These are phyloP conservation scores for Pantelozetes paolii DNA, from an alignment of 2,888 invertebrate species.

Conservation along the genomic window DNA sequence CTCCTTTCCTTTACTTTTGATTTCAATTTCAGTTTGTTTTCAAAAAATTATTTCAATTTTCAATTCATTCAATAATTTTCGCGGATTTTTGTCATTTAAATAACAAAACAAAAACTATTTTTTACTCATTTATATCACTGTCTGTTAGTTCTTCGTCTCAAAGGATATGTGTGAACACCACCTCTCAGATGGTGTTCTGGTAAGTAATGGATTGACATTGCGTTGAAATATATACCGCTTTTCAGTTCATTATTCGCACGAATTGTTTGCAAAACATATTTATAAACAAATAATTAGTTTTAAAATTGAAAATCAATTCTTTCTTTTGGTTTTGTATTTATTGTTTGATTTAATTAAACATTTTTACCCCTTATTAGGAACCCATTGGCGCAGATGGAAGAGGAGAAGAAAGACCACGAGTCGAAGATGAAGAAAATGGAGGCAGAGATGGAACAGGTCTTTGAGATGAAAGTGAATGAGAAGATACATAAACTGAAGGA, in stretches of 20 bases:
- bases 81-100: background rate
- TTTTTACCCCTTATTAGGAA: constrained; percentile 60
- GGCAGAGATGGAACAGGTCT: constrained; percentile 97
- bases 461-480: constrained; percentile 95
- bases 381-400: constrained; percentile 96
- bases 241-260: background rate
- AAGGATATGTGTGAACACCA: constrained; percentile 81
- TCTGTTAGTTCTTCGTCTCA: constrained; percentile 68
- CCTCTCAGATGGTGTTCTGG: constrained; percentile 75
- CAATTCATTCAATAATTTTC: background rate
- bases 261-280: constrained; percentile 5
- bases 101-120: background rate
- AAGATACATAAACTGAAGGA: constrained; percentile 94
- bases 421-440: constrained; percentile 98
- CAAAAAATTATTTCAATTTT: background rate
- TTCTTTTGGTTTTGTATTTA: background rate
- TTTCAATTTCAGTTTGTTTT: background rate
- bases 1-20: background rate
- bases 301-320: background rate
- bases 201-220: constrained; percentile 59
- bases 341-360: background rate
- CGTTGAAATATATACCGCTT: background rate
- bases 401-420: constrained; percentile 93
- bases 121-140: constrained; percentile 35
- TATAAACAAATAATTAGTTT: too few species aligned